Evolutionary conservation across 1,140 invertebrate species (phyloP), one percentile per base, ranked within the genome.

Genomic region (Coptotermes formosanus): DNA sequence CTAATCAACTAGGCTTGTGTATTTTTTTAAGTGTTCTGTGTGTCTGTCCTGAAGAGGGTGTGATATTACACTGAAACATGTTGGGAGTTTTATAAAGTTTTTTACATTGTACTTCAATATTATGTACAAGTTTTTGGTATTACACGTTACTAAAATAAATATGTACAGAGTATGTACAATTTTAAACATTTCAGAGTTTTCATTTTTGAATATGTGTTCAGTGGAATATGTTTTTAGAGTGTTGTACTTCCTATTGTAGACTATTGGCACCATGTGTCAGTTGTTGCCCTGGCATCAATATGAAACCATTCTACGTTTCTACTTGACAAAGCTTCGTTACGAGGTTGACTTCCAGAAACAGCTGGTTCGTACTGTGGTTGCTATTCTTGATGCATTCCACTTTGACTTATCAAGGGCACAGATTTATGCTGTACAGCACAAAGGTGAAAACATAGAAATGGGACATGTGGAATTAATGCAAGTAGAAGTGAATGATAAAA

Each of bases 371-470:
- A 93, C 98, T 75, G 91, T 98, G 30, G 94, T 97, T 0, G 93
- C 93, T 3, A 95, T 99, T 85, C 91, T 99, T 48, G 96, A 99
- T 91, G 94, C 95, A 3, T 99, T 99, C 89, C 98, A 99, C 91
- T 99, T 96, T 91, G 96, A 99, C 92, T 91, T 99, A 48, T 94
- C 93, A 0, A 94, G 95, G 89, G 93, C 92, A 0, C 91, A 92
- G 91, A 87, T 89, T 88, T 87, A 89, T 87, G 86, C 88, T 44
- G n/a, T 43, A 38, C 89, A 89, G 82, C 87, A 89, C 75, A 44
- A 82, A 38, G 16, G 9, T 32, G 83, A 45, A 45, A 23, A 23
- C 23, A 32, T 23, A 11, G 55, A 84, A n/a, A 19, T 0, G 25
- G 30, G 4, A 45, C 3, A 84, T 48, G 30, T 52, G 44, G 30